Base-by-base conservation (phyloP, 2,113 vertebrate genomes). In the Hoplias malabaricus region DNA sequence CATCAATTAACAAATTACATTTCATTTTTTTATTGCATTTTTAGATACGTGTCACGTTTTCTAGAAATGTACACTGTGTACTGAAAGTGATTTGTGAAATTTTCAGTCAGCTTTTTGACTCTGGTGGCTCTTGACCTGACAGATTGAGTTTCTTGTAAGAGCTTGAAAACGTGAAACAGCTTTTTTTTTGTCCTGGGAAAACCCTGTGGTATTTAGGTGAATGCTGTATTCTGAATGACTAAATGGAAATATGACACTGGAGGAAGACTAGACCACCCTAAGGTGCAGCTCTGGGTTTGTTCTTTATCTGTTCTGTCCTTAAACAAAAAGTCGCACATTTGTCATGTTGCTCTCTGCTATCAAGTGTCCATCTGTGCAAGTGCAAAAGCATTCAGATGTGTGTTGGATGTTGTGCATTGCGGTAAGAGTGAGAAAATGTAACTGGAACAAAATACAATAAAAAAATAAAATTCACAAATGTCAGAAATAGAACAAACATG, bases 211-310 rank as follows among this genome's bases (percentile, higher is more conserved):
- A 31, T 31, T 12, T 59, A 27, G 13, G 31, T 59, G 56, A 59
- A 59, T 59, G 56, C 25, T 16, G 56, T 6, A 31, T 11, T 25
- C 56, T 59, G 56, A 59, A 59, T 59, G 25, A 29, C 27, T 31
- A 31, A 59, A 59, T 59, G 56, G 56, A 59, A 59, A 59, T 27
- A 12, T 59, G 56, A 59, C 56, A 59, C 56, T 59, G 4, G 23
- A 31, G 56, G 56, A 33, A 61, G 13, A 61, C 27, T 61, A 61
- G 57, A 2, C 4, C 9, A 4, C 29, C 29, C 27, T 61, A 4
- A 61, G 57, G 57, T 61, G 29, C 57, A 61, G 57, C 29, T 33
- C 29, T 61, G 29, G 57, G 13, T 19, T 61, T 19, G 13, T 33
- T 61, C 29, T 61, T 61, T 33, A 48, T 12, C 27, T 61, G 29